A percentile compares a stretch with the other conserved stretches of the same genome.
Evolutionary conservation across 2,888 invertebrate genomes (phyloP).

Genomic region (Odontocolon sp.): DNA sequence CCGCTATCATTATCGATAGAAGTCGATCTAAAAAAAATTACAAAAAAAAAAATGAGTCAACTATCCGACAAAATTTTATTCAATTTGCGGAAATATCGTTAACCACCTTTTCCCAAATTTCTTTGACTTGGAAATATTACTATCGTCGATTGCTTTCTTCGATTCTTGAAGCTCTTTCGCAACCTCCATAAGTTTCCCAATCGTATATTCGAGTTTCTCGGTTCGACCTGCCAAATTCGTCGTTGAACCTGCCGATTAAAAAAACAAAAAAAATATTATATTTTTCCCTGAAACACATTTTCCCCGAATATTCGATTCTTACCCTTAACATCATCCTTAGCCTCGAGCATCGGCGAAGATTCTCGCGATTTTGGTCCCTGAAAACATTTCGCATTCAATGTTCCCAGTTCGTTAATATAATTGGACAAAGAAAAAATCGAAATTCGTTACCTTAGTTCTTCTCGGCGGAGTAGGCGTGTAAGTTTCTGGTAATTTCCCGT

Average conservation of each 20-base stretch:
- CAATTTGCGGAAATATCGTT: no score
- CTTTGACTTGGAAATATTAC: slow-evolving; percentile 69
- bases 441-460: slow-evolving; percentile 83
- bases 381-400: slow-evolving; percentile 50
- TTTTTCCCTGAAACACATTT: background rate
- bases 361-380: slow-evolving; percentile 88
- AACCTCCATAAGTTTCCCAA: slow-evolving; percentile 77
- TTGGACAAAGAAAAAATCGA: background rate
- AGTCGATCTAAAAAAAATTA: slow-evolving; percentile 82
- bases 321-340: slow-evolving; percentile 86
- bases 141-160: slow-evolving; percentile 75
- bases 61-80: background rate
- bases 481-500: slow-evolving; percentile 80
- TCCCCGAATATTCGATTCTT: slow-evolving; percentile 72
- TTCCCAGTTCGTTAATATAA: background rate
- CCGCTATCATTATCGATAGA: slow-evolving; percentile 84
- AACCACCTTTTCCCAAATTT: slow-evolving; percentile 78
- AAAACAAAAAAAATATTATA: background rate
- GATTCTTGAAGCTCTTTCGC: slow-evolving; percentile 78
- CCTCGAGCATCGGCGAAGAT: slow-evolving; percentile 88
- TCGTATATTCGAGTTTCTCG: slow-evolving; percentile 78
- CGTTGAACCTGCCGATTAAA: slow-evolving; percentile 64
- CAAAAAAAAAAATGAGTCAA: slow-evolving; percentile 40
- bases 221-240: slow-evolving; percentile 71
- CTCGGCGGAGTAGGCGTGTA: slow-evolving; percentile 88